Conservation (phyloP, 1,140 invertebrate genomes). For the Drosophila grimshawi region DNA sequence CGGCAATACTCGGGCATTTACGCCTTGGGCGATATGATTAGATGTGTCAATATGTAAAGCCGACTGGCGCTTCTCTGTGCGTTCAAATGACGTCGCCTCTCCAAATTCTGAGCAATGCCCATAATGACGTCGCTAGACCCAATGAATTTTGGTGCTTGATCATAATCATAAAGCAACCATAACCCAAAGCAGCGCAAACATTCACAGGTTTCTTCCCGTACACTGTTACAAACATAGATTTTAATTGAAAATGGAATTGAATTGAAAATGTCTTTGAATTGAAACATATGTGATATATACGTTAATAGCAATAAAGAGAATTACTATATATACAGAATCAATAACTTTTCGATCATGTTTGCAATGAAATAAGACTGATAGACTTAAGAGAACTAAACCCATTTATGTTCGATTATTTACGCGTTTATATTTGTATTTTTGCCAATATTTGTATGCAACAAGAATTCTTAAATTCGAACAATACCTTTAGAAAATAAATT, state of each 20-base stretch:
- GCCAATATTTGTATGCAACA: too few relatives aligned
- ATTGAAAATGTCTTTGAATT: too few relatives aligned
- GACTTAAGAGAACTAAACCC: too few relatives aligned
- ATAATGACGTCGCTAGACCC: slow-evolving; percentile 25
- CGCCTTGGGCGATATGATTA: slow-evolving; percentile 68
- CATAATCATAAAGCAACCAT: slow-evolving; percentile 14
- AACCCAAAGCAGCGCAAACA: neutral
- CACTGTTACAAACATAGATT: neutral
- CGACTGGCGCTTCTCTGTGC: neutral
- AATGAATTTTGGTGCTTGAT: slow-evolving; percentile 3
- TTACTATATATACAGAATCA: too few relatives aligned
- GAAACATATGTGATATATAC: too few relatives aligned
- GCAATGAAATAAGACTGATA: too few relatives aligned
- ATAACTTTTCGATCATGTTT: too few relatives aligned
- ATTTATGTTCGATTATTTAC: too few relatives aligned
- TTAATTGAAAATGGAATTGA: too few relatives aligned
- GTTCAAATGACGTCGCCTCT: slow-evolving; percentile 33
- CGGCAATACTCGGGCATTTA: slow-evolving; percentile 48
- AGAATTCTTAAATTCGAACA: too few relatives aligned
- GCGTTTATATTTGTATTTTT: too few relatives aligned
- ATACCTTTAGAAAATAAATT: neutral
- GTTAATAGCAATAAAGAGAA: too few relatives aligned
- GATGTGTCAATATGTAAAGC: slow-evolving; percentile 73
- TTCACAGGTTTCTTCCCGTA: neutral
- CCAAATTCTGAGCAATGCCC: slow-evolving; percentile 13